These are phyloP conservation scores for Pharmacophagus antenor DNA, from an alignment of 2,888 invertebrate genomes.

Conservation along the genomic window DNA sequence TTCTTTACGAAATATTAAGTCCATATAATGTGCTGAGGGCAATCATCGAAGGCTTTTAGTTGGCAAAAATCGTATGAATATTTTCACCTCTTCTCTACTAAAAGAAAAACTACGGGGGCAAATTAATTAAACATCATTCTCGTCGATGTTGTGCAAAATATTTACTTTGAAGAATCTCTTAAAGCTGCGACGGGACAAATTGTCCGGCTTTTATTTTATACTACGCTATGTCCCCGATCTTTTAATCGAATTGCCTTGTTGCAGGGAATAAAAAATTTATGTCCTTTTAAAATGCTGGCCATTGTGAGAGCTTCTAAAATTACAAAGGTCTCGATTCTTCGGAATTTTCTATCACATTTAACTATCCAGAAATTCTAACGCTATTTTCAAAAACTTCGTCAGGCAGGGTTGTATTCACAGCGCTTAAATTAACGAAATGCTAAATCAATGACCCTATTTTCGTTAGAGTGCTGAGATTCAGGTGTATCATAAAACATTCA, in stretches of 20 bases:
- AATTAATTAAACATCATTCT: background rate
- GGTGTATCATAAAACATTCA: no score
- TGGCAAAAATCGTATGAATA: no score
- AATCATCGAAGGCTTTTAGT: no score
- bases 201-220: conserved; percentile 15
- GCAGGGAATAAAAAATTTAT: background rate
- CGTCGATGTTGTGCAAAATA: background rate
- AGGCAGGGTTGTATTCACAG: background rate
- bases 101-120: no score
- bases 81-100: no score
- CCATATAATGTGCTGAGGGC: no score
- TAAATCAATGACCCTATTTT: no score
- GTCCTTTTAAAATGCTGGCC: background rate
- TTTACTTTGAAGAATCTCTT: conserved; percentile 7
- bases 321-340: background rate
- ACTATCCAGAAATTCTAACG: background rate
- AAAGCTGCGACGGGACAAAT: conserved; percentile 12
- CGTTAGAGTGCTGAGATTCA: no score
- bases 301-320: background rate
- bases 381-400: background rate
- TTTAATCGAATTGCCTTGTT: conserved; percentile 12
- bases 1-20: no score
- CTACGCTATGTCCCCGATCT: conserved; percentile 3
- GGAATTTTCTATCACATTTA: background rate
- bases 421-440: no score